Evolutionary conservation across 2,113 vertebrate genomes (phyloP), one percentile per base, ranked within the genome.

Genomic region (Zosterops pallidus): DNA sequence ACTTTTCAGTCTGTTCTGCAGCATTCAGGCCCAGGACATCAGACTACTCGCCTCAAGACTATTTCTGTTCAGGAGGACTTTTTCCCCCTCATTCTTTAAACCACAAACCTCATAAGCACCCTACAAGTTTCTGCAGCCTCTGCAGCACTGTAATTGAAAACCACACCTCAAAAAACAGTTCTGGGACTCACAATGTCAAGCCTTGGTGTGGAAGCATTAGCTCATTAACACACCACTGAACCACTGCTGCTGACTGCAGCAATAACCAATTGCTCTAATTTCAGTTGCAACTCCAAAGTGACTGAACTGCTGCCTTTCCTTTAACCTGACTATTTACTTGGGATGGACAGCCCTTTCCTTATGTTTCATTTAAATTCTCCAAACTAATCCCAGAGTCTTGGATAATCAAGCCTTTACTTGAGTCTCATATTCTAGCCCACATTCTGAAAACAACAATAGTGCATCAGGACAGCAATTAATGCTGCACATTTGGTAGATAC

Each of bases 141-240:
- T 86, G 65, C 37, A 70, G 65, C 49, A 44, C 31, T 60, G 72
- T 74, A 94, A 93, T 68, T 91, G 87, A 88, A 96, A 97, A 92
- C 82, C 83, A 91, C 64, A 89, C 65, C 62, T 70, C 76, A 92
- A 85, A 85, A 95, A 92, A 71, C 49, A 95, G 82, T 65, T 92
- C 86, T 92, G 94, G 77, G 91, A 96, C 95, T 97, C 95, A 92
- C 72, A 96, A 14, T 80, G 64, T 90, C 95, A 95, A 77, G 59
- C 91, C 57, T 71, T 74, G 46, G 82, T 94, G 90, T 59, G 87
- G 91, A 96, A 95, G 86, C 87, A 95, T 95, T 97, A 95, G 96
- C 72, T 94, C 85, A 93, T 94, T 94, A 95, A 97, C 92, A 96
- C 84, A 93, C 9, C 4, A 9, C 89, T 92, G 96, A 94, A 91